phyloP scores from a whole-genome alignment of 2,888 invertebrate genomes.

The Pristionchus fissidentatus region DNA sequence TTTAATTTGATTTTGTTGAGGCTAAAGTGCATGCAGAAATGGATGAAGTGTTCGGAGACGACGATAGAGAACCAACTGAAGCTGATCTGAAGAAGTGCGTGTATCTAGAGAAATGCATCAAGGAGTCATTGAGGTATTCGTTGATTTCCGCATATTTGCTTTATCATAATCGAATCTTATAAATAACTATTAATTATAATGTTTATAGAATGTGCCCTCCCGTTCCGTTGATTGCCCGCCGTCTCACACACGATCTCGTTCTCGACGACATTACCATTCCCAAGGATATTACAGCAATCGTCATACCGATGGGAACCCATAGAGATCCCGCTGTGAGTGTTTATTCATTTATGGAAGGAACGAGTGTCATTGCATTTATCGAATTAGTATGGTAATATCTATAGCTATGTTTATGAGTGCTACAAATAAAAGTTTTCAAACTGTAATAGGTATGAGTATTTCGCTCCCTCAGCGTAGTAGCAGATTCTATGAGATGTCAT shows the following conservation, averaged over 20 bases:
- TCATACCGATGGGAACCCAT: slow-evolving; percentile 30
- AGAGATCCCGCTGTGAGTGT: slow-evolving; percentile 11
- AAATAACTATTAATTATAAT: not conserved
- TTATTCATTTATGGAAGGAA: not conserved
- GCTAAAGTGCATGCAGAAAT: slow-evolving; percentile 60
- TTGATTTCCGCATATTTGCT: not conserved
- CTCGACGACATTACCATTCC: slow-evolving; percentile 51
- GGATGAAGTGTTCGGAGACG: slow-evolving; percentile 58
- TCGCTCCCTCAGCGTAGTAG: too few relatives aligned
- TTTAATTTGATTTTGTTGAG: not conserved
- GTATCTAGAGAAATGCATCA: slow-evolving; percentile 73
- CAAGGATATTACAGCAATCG: not conserved
- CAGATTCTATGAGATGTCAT: too few relatives aligned
- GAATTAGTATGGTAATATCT: too few relatives aligned
- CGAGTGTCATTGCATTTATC: too few relatives aligned
- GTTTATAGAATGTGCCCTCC: slow-evolving; percentile 60
- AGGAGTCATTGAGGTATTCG: slow-evolving; percentile 60
- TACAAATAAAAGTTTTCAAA: too few relatives aligned
- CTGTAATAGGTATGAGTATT: too few relatives aligned
- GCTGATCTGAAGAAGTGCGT: slow-evolving; percentile 69
- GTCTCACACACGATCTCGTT: slow-evolving; percentile 72
- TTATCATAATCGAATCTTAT: not conserved
- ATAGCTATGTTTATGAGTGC: too few relatives aligned
- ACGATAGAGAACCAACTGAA: slow-evolving; percentile 72
- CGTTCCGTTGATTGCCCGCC: slow-evolving; percentile 65